Evolutionary conservation across 2,113 vertebrate species (phyloP).

Genomic region (Amazona guildingii): DNA sequence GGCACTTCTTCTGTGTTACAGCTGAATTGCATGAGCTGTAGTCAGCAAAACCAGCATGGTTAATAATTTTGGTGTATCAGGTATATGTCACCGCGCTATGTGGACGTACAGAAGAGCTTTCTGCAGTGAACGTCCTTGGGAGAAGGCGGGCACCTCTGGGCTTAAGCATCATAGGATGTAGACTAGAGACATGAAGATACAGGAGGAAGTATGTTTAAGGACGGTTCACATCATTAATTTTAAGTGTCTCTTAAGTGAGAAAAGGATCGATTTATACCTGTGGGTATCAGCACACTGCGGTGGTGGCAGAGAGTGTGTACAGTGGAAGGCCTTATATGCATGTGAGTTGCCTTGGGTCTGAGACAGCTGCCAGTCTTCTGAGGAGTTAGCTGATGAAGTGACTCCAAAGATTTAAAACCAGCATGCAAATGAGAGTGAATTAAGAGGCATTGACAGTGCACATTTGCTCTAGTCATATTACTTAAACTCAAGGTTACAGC

Average conservation of each 20-base stretch:
- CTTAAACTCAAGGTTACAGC: neutral
- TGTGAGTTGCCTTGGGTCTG: neutral
- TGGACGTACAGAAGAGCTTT: neutral
- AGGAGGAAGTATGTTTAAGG: neutral
- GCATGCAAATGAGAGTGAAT: neutral
- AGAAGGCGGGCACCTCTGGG: neutral
- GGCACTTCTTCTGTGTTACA: neutral
- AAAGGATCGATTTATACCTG: neutral
- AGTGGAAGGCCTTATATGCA: fast-evolving
- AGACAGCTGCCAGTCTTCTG: neutral
- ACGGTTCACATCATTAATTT: neutral
- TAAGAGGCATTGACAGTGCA: neutral
- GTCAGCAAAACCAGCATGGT: neutral
- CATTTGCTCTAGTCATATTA: fast-evolving
- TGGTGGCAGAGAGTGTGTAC: neutral
- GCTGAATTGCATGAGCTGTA: neutral
- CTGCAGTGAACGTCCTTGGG: neutral
- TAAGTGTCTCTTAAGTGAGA: neutral
- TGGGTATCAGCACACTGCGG: neutral
- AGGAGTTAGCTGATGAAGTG: neutral
- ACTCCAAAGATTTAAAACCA: neutral
- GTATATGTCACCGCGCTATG: neutral
- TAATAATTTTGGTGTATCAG: neutral
- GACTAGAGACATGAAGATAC: neutral
- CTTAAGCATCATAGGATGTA: neutral